These are phyloP conservation scores for Gymnosoma rotundatum DNA, from an alignment of 2,888 invertebrate genomes.

Conservation along the genomic window DNA sequence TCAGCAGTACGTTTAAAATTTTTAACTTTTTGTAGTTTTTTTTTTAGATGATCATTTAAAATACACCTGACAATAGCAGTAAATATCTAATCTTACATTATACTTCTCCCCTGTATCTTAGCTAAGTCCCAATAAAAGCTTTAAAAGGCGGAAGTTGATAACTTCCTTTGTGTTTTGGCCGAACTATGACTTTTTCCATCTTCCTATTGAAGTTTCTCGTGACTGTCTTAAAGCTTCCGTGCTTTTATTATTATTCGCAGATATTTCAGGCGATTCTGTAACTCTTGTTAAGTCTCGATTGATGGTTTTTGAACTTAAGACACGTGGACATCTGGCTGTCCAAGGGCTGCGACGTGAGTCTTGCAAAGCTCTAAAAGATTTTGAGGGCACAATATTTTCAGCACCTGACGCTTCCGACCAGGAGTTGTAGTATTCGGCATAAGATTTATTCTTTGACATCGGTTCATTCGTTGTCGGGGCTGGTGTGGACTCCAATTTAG, in stretches of 20 bases:
- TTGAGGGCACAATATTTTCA: constrained; percentile 84
- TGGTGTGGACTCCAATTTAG: constrained; percentile 83
- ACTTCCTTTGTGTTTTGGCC: constrained; percentile 16
- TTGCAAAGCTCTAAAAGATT: constrained; percentile 84
- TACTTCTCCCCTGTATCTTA: constrained; percentile 39
- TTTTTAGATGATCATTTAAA: constrained; percentile 4
- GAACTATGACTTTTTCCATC: constrained; percentile 78
- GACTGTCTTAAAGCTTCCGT: constrained; percentile 78
- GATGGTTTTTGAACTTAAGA: constrained; percentile 85
- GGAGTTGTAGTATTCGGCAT: constrained; percentile 84
- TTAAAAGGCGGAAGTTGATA: background rate
- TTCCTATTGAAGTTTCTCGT: constrained; percentile 77
- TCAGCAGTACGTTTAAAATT: background rate
- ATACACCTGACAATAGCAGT: constrained; percentile 31
- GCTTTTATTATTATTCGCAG: constrained; percentile 76
- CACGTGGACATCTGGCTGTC: constrained; percentile 85
- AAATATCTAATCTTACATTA: constrained; percentile 54
- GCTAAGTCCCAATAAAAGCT: too few relatives aligned
- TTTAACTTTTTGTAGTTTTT: background rate
- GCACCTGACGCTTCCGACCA: constrained; percentile 81
- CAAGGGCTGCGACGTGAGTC: constrained; percentile 83
- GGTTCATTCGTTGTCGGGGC: constrained; percentile 81
- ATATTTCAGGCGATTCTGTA: constrained; percentile 81
- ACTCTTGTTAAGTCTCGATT: constrained; percentile 83
- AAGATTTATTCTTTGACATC: constrained; percentile 80